Evolutionary conservation across 2,113 vertebrate genomes (phyloP).

Genomic region (Procapra przewalskii): DNA sequence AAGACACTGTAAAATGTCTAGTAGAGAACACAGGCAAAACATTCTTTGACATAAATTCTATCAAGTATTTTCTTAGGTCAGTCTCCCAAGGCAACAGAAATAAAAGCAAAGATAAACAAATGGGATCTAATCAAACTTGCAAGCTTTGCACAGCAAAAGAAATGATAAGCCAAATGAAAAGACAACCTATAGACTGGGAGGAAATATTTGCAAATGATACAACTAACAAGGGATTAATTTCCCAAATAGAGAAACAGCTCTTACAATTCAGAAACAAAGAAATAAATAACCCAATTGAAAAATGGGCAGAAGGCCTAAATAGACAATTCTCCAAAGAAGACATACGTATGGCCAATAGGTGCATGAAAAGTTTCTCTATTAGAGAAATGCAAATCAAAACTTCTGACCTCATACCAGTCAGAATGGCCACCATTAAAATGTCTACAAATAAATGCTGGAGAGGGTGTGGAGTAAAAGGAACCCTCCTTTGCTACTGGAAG

Average conservation of each 20-base stretch:
- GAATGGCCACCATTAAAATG: background rate
- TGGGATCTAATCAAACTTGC: background rate
- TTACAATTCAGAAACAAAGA: background rate
- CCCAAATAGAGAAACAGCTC: background rate
- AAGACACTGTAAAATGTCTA: background rate
- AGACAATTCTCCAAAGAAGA: background rate
- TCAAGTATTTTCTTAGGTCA: background rate
- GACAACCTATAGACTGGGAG: background rate
- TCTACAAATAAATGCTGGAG: background rate
- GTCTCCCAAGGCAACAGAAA: background rate
- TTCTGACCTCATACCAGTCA: background rate
- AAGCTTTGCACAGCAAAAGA: background rate
- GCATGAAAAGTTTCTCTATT: background rate
- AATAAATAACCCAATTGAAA: background rate
- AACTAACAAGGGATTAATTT: background rate
- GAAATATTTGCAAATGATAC: background rate
- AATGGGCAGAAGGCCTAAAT: background rate
- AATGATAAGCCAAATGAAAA: background rate
- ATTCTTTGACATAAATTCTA: background rate
- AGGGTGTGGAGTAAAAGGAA: background rate
- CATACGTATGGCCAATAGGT: background rate
- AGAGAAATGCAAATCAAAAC: background rate
- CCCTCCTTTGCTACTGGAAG: background rate
- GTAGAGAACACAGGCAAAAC: background rate
- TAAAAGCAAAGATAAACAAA: background rate